Conservation (phyloP, 2,113 vertebrate species). For the Myocastor coypus region DNA sequence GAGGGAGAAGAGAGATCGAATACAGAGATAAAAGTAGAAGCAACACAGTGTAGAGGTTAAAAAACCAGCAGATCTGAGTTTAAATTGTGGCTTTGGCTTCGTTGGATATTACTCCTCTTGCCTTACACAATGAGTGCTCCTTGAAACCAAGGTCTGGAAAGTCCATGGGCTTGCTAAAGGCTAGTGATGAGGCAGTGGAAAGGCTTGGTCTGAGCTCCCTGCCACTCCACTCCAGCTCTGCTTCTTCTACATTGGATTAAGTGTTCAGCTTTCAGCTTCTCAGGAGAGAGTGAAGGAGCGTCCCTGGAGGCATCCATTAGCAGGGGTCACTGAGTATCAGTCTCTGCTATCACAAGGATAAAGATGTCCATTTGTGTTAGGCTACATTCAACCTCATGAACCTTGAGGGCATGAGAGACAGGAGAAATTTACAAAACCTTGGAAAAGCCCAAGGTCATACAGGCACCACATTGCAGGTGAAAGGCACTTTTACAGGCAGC, state of each 20-base stretch:
- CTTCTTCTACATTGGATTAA: neutral
- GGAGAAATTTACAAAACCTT: conserved; percentile 43
- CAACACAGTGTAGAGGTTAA: fast-evolving
- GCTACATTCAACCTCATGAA: neutral
- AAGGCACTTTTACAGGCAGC: conserved; percentile 37
- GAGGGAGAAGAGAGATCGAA: neutral
- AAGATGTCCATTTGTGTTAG: conserved; percentile 49
- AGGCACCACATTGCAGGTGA: neutral
- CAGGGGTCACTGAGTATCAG: neutral
- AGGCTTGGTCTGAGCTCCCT: neutral
- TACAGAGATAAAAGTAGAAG: neutral
- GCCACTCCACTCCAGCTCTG: fast-evolving
- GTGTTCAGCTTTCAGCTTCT: fast-evolving
- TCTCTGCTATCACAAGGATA: conserved; percentile 30
- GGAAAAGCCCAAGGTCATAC: neutral
- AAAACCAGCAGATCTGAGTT: neutral
- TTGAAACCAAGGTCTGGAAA: neutral
- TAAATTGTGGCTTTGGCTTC: neutral
- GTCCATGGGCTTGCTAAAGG: neutral
- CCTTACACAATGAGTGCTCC: fast-evolving
- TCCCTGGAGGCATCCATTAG: neutral
- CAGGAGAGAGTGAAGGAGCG: neutral
- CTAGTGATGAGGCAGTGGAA: neutral
- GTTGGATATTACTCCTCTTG: neutral
- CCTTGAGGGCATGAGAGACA: neutral